A percentile compares a stretch with the other conserved stretches of the same genome.
Evolutionary conservation across 2,888 invertebrate genomes (phyloP).

Genomic region (Nomada ruficornis): DNA sequence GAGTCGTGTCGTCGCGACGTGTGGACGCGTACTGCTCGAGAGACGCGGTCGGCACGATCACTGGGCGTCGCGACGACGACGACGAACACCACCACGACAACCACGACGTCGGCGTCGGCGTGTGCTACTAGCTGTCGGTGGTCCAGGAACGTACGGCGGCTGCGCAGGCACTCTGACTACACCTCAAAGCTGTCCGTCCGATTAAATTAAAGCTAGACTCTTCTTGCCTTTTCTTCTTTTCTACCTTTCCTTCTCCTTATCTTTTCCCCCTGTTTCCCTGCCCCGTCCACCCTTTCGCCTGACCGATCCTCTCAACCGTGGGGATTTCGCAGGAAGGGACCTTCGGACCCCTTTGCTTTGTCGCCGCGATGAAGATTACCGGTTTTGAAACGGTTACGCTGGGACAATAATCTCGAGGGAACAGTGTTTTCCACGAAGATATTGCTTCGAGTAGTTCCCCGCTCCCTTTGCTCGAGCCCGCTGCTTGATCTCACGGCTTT

Average conservation of each 20-base stretch:
- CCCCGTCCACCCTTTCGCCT: no score
- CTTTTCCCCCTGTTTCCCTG: neutral
- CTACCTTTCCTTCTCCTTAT: neutral
- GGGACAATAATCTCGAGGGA: slow-evolving; percentile 30
- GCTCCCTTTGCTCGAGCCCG: neutral
- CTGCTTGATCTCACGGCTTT: slow-evolving; percentile 8
- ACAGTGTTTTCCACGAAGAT: neutral
- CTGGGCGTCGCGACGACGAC: slow-evolving; percentile 70
- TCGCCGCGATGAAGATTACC: slow-evolving; percentile 1
- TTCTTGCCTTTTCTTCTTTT: slow-evolving; percentile 22
- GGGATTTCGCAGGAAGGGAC: neutral
- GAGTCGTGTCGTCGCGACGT: slow-evolving; percentile 58
- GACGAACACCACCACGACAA: slow-evolving; percentile 54
- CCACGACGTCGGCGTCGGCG: slow-evolving; percentile 67
- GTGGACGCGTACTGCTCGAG: slow-evolving; percentile 65
- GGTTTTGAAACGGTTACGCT: slow-evolving; percentile 5
- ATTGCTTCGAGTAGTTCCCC: neutral
- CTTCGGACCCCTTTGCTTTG: neutral
- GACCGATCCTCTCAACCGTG: neutral
- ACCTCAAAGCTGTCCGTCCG: slow-evolving; percentile 29
- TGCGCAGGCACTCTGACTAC: slow-evolving; percentile 54
- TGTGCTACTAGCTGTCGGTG: slow-evolving; percentile 64
- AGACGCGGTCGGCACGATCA: slow-evolving; percentile 63
- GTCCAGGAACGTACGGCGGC: slow-evolving; percentile 61
- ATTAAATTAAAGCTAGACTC: slow-evolving; percentile 58